Evolutionary conservation across 2,113 vertebrate species (phyloP), one percentile per base, ranked within the genome.

Genomic region (Oxyruncus cristatus): DNA sequence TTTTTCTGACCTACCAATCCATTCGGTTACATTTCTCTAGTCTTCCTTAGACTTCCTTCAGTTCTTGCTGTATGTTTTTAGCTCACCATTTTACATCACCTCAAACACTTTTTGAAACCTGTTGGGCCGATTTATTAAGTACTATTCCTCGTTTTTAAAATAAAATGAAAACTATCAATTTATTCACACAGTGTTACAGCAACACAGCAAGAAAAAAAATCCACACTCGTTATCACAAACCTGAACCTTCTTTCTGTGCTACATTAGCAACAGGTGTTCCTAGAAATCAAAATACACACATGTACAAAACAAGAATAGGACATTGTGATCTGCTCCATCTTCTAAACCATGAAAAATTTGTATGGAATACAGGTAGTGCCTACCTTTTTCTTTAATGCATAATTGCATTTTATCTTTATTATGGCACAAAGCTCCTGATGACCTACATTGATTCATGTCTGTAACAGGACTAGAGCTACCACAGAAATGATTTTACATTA

Each of bases 221-320:
- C 16, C 74, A 62, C 50, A 14, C 58, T 46, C 30, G 66, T 88
- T 89, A 89, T 92, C 87, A 99, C 99, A 98, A 98, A 99, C 98
- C 98, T 98, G 97, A 75, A 58, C 94, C 79, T 88, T 63, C 97
- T 95, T 97, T 96, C 53, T 94, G 97, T 94, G 93, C 96, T 95
- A 93, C 89, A 77, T 96, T 89, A 97, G 94, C 84, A 74, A 59
- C 10, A 85, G 68, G 37, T 46, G 26, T 3, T 68, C 96, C 97
- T 97, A 89, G 15, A 86, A 96, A 78, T 44, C 35, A 76, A 94
- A 96, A 98, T 86, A 98, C 97, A 98, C 6, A 97, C 23, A 23
- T 9, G 28, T 81, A 95, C 70, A 86, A 75, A 58, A 47, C 21
- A 49, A 81, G n/a, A 59, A 78, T 0, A 56, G 44, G n/a, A 72